Evolutionary conservation across 2,888 invertebrate species (phyloP).

Genomic region (Lypha dubia): DNA sequence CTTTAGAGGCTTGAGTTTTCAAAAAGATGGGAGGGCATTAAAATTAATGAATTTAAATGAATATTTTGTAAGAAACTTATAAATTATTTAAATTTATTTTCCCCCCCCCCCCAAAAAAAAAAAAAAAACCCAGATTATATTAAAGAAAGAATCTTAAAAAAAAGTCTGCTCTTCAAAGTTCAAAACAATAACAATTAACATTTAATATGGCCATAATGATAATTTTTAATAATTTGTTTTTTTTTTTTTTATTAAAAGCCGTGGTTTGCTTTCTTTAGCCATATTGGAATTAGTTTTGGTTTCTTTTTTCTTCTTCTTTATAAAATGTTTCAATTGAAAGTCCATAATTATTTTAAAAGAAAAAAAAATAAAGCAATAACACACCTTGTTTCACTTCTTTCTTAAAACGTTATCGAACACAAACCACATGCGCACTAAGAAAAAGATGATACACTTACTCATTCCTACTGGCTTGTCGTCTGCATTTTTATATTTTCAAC

Average conservation of each 20-base stretch:
- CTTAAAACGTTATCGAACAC: not conserved
- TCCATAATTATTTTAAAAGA: slow-evolving; percentile 43
- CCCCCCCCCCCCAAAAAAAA: not conserved
- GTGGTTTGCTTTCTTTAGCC: slow-evolving; percentile 4
- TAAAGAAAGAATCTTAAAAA: slow-evolving; percentile 13
- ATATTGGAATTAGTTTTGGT: not conserved
- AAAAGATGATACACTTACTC: slow-evolving; percentile 12
- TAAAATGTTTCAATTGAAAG: slow-evolving; percentile 48
- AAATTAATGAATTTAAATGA: slow-evolving; percentile 39
- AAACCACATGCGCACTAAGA: not conserved
- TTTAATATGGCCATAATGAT: slow-evolving; percentile 35
- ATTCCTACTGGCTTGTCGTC: not conserved
- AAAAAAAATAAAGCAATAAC: slow-evolving; percentile 32
- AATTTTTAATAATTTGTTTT: slow-evolving; percentile 15
- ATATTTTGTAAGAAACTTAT: not conserved
- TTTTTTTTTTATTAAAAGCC: slow-evolving; percentile 5
- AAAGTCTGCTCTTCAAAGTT: not conserved
- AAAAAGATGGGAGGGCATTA: not conserved
- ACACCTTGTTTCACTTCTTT: slow-evolving; percentile 24
- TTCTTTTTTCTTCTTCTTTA: slow-evolving; percentile 3
- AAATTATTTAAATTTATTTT: slow-evolving; percentile 19
- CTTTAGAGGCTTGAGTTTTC: no score
- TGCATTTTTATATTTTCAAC: slow-evolving; percentile 31
- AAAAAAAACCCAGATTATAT: not conserved
- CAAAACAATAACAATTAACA: slow-evolving; percentile 42